Conservation (phyloP, 2,113 vertebrate genomes). For the Columbina picui region DNA sequence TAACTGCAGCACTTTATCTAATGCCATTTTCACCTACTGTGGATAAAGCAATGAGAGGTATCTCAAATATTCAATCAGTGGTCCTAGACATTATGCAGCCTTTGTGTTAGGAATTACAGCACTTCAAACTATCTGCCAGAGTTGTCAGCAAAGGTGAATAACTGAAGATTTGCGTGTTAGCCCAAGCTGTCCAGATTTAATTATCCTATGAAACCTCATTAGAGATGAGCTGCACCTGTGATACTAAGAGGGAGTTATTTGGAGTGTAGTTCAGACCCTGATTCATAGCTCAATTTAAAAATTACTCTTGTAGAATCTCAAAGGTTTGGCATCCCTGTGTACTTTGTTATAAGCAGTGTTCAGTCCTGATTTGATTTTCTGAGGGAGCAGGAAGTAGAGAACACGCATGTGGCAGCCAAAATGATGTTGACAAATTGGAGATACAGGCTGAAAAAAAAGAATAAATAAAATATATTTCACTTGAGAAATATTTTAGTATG, state of each 20-base stretch:
- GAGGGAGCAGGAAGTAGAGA: neutral
- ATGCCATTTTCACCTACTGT: neutral
- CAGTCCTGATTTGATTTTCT: neutral
- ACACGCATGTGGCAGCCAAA: neutral
- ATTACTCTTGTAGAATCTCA: neutral
- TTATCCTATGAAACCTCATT: conserved; percentile 48
- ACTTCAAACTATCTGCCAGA: conserved; percentile 7
- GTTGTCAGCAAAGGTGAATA: conserved; percentile 36
- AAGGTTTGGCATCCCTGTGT: neutral
- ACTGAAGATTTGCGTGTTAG: conserved; percentile 26
- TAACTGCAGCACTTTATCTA: neutral
- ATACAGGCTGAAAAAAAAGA: neutral
- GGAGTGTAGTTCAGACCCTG: neutral
- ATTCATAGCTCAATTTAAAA: neutral
- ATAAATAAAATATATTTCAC: neutral
- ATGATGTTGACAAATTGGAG: neutral
- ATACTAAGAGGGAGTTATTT: neutral
- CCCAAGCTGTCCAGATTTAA: conserved; percentile 8
- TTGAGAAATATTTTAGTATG: neutral
- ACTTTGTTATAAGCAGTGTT: neutral
- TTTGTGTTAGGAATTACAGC: conserved; percentile 45
- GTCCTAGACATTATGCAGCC: neutral
- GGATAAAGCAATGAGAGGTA: neutral
- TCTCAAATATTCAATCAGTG: neutral
- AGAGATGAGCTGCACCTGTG: conserved; percentile 21